Percentiles rank a stretch among this genome's conserved stretches.
These are phyloP conservation scores for Megalonaias nervosa DNA, from an alignment of 1,140 invertebrate species.

Conservation along the genomic window DNA sequence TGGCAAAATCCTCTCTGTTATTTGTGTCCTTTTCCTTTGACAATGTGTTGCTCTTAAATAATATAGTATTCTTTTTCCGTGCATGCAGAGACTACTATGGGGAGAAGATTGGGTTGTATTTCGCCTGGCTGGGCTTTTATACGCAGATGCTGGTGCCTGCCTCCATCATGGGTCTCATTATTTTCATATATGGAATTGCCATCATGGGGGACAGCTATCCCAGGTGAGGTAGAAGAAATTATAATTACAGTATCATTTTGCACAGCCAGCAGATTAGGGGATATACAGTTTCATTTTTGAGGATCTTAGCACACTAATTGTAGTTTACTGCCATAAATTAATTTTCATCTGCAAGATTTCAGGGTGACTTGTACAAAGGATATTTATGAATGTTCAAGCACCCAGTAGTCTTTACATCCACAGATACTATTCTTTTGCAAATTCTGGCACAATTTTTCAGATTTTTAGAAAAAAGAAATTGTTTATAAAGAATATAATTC, in stretches of 20 bases:
- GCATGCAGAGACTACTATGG: constrained; percentile 87
- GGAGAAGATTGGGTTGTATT: constrained; percentile 96
- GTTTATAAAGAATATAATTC: too few relatives aligned
- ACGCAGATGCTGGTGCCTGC: constrained; percentile 88
- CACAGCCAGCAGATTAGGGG: background rate
- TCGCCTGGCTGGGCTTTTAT: constrained; percentile 98
- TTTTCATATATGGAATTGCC: constrained; percentile 81
- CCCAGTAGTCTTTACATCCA: background rate
- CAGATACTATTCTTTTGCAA: background rate
- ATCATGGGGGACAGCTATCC: constrained; percentile 74
- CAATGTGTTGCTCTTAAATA: background rate
- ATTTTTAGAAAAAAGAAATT: too few relatives aligned
- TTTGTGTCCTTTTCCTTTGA: background rate
- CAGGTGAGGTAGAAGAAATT: constrained; percentile 43
- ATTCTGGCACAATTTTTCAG: too few relatives aligned
- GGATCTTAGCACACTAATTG: background rate
- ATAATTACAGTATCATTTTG: background rate
- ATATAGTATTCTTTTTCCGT: constrained; percentile 37
- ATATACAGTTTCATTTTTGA: background rate
- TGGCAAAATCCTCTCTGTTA: background rate
- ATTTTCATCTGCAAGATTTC: background rate
- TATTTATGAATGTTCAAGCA: background rate
- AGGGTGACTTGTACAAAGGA: background rate
- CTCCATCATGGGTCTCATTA: constrained; percentile 74
- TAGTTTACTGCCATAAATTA: background rate